Percentiles rank a stretch among this genome's conserved stretches.
Conservation (phyloP, 2,113 vertebrate genomes). For the Entelurus aequoreus region DNA sequence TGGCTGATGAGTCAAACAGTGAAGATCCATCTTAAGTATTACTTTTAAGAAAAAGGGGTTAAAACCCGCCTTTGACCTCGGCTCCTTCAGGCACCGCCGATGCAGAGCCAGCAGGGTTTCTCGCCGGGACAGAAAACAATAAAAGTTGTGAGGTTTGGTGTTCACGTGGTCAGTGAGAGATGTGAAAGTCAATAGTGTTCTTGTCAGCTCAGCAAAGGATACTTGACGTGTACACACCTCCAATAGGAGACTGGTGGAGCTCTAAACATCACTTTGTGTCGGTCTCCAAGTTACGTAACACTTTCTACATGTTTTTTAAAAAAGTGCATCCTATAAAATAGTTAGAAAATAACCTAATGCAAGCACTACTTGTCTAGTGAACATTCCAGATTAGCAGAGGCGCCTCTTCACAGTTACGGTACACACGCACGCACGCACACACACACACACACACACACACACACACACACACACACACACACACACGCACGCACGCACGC, state of each 20-base stretch:
- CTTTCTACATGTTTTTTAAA: not conserved
- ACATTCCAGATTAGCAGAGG: not conserved
- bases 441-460: not conserved
- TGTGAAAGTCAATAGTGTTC: not conserved
- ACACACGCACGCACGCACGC: not conserved
- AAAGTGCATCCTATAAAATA: not conserved
- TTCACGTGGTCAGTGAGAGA: not conserved
- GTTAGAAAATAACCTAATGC: not conserved
- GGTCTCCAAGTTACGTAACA: not conserved
- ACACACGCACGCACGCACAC: not conserved
- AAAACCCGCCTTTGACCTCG: not conserved
- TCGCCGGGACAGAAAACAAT: not conserved
- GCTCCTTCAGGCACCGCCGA: not conserved
- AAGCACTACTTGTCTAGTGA: slow-evolving; percentile 1
- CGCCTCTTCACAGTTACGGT: not conserved
- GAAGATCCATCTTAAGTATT: not conserved
- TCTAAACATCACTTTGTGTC: not conserved
- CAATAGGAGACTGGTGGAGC: not conserved
- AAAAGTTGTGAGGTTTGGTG: not conserved
- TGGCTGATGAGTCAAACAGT: not conserved
- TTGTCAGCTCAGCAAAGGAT: not conserved
- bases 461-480: not conserved
- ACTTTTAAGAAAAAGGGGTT: not conserved
- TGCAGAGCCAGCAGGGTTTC: not conserved
- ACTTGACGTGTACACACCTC: not conserved